Base-by-base conservation (phyloP, 2,113 vertebrate genomes). In the Syngnathoides biaculeatus region DNA sequence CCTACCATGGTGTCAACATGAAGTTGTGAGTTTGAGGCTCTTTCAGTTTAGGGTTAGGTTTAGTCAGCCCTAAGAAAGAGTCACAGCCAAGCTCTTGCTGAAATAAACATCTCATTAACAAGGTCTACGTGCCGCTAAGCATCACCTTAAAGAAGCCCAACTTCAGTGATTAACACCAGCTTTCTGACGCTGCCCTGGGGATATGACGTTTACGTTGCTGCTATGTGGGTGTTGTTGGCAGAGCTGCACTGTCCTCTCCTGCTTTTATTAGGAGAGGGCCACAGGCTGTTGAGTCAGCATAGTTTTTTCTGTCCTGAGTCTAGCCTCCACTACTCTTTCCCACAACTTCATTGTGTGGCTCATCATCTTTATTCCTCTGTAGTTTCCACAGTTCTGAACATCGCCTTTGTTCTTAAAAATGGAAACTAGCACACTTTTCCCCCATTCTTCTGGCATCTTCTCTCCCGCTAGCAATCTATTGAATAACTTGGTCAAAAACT, bases 181-280 rank as follows among this genome's bases (percentile, higher is more conserved):
- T 72, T 81, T 79, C 13, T 83, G 79, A 79, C 72, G 71, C 57
- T 43, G 67, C 75, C 68, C 71, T 5, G 24, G 64, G 61, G 69
- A 73, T 72, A 65, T 76, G 75, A 5, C 35, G 65, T 68, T 72
- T 79, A 81, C 67, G 77, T 64, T 65, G 79, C 52, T 42, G 48
- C 75, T 83, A 76, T 81, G 82, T 79, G 77, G 77, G 66, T 35
- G 52, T 61, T 79, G 73, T 76, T 83, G 80, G 70, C 86, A 86
- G 77, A 43, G 60, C 72, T 17, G 80, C 64, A 80, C 77, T 67
- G 75, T 80, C 77, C 72, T 72, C 66, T 55, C 65, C 63, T 15
- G 57, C 70, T 57, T 77, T 74, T 62, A 69, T 79, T 80, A 72
- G 19, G 61, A 66, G 65, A n/a, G 68, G 52, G 35, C 70, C 52